Conservation (phyloP, 2,888 invertebrate genomes). For the Dermolepida albohirtum region DNA sequence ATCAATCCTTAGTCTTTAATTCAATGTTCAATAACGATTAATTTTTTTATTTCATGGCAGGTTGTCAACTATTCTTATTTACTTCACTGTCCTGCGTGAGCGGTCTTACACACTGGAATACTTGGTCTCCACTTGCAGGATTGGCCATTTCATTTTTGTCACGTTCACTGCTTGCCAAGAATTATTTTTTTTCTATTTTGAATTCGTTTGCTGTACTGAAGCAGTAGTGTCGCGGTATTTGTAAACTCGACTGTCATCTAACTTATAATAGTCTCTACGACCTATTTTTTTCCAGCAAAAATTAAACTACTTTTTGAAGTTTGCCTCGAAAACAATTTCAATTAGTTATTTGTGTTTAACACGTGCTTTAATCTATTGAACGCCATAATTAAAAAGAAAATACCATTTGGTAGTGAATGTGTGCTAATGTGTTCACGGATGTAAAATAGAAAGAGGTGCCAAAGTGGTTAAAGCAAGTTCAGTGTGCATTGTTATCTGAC, state of each 20-base stretch:
- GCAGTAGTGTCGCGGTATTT: conserved; percentile 3
- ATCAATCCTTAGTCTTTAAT: not conserved
- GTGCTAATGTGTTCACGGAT: conserved; percentile 7
- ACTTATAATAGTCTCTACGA: conserved; percentile 5
- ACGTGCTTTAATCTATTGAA: not conserved
- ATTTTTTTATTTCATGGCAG: conserved; percentile 51
- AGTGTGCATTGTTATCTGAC: conserved; percentile 16
- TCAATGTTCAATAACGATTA: not conserved
- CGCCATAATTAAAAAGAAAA: not conserved
- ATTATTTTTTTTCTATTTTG: conserved; percentile 57
- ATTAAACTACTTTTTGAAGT: not conserved
- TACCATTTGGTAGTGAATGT: conserved; percentile 1
- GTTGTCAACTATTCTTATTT: conserved; percentile 58
- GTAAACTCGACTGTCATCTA: conserved; percentile 12
- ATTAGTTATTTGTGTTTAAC: too few relatives aligned
- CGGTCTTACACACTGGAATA: conserved; percentile 43
- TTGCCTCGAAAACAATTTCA: not conserved
- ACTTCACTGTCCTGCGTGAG: conserved; percentile 49
- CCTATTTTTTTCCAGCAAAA: conserved; percentile 5
- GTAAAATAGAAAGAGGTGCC: conserved; percentile 6
- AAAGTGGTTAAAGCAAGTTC: conserved; percentile 4
- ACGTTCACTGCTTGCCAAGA: conserved; percentile 41
- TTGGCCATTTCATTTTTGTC: conserved; percentile 20
- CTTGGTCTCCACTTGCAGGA: conserved; percentile 6
- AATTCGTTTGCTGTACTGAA: conserved; percentile 44